Evolutionary conservation across 1,140 invertebrate species (phyloP), one percentile per base, ranked within the genome.

Genomic region (Ladona fulva): DNA sequence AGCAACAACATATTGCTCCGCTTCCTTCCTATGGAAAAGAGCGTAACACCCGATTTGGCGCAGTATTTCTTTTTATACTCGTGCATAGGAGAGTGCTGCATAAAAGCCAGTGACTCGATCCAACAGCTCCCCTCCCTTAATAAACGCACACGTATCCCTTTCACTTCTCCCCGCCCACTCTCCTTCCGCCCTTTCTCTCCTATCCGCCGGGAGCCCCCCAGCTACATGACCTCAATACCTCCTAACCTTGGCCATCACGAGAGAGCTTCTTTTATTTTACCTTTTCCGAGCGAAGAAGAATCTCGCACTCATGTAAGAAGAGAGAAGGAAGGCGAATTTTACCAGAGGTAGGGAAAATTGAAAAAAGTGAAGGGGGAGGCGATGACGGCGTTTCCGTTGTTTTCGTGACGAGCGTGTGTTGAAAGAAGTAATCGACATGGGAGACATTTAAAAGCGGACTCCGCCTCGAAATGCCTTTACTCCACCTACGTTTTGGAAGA

Each of bases 201-300:
- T 19, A 19, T 19, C 19, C 44, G 19, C 44, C 19, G n/a, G n/a
- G n/a, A n/a, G n/a, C n/a, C n/a, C 44, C 10, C 44, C 19, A 10
- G 10, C 44, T 19, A 19, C 44, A 11, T 66, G 52, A 66, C 52
- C 52, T 66, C 52, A 66, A 66, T 66, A 66, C 52, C 52, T 66
- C 52, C 52, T 66, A 66, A 66, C 52, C 52, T 66, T 66, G 52
- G 52, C 52, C 52, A 66, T 66, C 52, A 66, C 52, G 52, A 22
- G 52, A 66, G 44, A 19, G 19, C 19, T 52, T 52, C 19, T 11
- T 52, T 52, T 52, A 11, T 52, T 52, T 52, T 19, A 19, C 10
- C 44, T 11, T 66, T 22, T 66, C 52, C n/a, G 5, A 6, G 1
- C n/a, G 52, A 12, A 22, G 52, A 66, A 12, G 52, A 66, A 22